Conservation (phyloP, 2,797 vertebrate genomes). For the Poecilia picta region DNA sequence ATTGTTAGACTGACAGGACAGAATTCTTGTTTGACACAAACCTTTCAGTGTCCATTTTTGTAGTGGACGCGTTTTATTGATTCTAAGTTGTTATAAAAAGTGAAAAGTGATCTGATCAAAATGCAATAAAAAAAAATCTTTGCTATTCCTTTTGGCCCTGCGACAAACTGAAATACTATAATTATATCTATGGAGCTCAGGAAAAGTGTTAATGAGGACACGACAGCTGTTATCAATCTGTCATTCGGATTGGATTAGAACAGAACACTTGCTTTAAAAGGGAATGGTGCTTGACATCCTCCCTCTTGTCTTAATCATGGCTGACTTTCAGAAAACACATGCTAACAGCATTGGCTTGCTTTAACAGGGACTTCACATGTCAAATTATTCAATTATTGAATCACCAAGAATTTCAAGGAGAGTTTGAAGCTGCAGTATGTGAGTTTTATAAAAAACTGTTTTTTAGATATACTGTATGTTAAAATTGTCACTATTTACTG, state of each 20-base stretch:
- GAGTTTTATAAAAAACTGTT: too few relatives aligned
- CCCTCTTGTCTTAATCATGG: not conserved
- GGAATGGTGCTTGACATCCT: not conserved
- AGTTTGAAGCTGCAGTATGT: too few relatives aligned
- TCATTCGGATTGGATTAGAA: slow-evolving; percentile 17
- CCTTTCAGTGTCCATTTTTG: not conserved
- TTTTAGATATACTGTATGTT: too few relatives aligned
- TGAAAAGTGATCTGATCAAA: not conserved
- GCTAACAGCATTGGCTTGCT: not conserved
- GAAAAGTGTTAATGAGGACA: not conserved
- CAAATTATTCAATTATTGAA: not conserved
- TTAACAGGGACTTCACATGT: not conserved
- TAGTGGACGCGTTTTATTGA: not conserved
- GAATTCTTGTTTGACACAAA: not conserved
- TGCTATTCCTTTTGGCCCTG: not conserved
- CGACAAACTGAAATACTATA: not conserved
- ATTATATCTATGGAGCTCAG: not conserved
- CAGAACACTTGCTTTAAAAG: slow-evolving; percentile 36
- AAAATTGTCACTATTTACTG: too few relatives aligned
- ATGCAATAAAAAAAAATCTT: not conserved
- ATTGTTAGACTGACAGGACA: not conserved
- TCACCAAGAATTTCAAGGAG: not conserved
- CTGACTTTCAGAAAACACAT: not conserved
- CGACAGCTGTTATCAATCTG: slow-evolving; percentile 2
- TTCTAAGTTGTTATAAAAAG: not conserved